phyloP scores from a whole-genome alignment of 2,888 invertebrate species.

The Lydus trimaculatus region DNA sequence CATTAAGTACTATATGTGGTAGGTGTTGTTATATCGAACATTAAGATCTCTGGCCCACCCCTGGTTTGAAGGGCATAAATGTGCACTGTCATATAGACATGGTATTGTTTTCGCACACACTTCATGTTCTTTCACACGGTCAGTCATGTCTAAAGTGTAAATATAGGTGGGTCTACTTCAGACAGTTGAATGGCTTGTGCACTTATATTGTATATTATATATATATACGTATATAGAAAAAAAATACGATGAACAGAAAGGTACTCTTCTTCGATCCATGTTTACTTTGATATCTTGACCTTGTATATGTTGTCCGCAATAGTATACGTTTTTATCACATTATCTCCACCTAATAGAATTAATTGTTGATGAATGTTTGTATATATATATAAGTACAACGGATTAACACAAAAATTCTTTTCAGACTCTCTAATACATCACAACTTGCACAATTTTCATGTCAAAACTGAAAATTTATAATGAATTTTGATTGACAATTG shows the following conservation, averaged over 20 bases:
- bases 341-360: not conserved
- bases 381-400: too few relatives aligned
- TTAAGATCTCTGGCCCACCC: conserved; percentile 38
- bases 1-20: conserved; percentile 20
- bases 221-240: conserved; percentile 23
- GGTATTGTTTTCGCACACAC: conserved; percentile 51
- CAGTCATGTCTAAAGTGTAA: conserved; percentile 47
- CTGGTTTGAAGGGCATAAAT: conserved; percentile 38
- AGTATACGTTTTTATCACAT: not conserved
- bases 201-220: conserved; percentile 29
- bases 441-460: conserved; percentile 8
- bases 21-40: conserved; percentile 28
- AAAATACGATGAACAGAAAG: conserved; percentile 19
- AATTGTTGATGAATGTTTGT: not conserved
- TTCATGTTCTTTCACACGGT: conserved; percentile 50
- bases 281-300: conserved; percentile 31
- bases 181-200: conserved; percentile 48
- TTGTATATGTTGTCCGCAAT: conserved; percentile 12
- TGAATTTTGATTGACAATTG: conserved; percentile 16
- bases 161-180: conserved; percentile 51
- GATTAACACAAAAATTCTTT: not conserved
- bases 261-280: conserved; percentile 22
- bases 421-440: not conserved
- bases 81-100: conserved; percentile 44
- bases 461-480: conserved; percentile 3